phyloP scores from a whole-genome alignment of 2,113 vertebrate genomes.

The Lethenteron reissneri region DNA sequence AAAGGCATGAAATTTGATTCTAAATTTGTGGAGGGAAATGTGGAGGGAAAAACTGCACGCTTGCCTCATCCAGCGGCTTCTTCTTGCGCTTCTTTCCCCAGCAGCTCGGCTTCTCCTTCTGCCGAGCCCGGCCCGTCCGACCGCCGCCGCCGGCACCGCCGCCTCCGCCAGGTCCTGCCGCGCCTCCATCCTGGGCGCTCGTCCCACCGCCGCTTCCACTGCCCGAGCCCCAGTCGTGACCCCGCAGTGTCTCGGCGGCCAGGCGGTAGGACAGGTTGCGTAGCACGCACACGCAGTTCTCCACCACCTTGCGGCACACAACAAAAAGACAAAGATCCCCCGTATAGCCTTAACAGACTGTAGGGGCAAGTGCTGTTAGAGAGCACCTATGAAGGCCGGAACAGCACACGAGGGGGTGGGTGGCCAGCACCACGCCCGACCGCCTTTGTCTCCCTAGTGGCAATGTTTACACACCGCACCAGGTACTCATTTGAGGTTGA shows the following conservation, averaged over 20 bases:
- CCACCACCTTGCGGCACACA: conserved; percentile 23
- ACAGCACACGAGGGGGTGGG: too few species aligned
- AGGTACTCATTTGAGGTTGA: too few species aligned
- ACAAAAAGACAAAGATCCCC: too few species aligned
- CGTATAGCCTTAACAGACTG: too few species aligned
- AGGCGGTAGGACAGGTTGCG: conserved; percentile 84
- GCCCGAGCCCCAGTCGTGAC: conserved; percentile 56
- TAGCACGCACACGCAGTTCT: conserved; percentile 89
- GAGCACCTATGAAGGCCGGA: too few species aligned
- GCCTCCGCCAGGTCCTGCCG: conserved; percentile 7
- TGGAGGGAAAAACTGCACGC: neutral
- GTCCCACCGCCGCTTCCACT: conserved; percentile 22
- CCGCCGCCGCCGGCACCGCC: too few species aligned
- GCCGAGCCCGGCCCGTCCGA: neutral
- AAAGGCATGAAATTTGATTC: neutral
- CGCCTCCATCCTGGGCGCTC: conserved; percentile 56
- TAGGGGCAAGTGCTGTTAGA: too few species aligned
- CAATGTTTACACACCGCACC: too few species aligned
- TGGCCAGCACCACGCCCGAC: too few species aligned
- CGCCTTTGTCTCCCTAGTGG: too few species aligned
- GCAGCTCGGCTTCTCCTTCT: conserved; percentile 58
- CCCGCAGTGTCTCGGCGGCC: conserved; percentile 47
- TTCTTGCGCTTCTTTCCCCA: conserved; percentile 96
- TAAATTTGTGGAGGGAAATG: neutral
- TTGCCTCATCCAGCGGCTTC: conserved; percentile 21